phyloP scores from a whole-genome alignment of 1,140 invertebrate genomes.

The Papilio dardanus region DNA sequence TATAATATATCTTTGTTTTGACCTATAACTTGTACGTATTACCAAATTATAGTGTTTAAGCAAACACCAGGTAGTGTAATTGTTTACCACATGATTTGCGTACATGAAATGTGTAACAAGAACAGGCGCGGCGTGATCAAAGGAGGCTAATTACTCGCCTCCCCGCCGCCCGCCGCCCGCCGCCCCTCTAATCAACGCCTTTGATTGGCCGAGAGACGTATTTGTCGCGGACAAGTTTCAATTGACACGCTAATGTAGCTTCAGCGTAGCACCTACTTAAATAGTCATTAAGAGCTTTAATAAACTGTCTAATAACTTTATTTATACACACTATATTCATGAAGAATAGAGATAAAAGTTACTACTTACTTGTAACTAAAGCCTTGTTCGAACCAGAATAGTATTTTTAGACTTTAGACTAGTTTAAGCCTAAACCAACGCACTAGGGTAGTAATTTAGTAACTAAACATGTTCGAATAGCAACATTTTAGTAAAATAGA shows the following conservation, averaged over 20 bases:
- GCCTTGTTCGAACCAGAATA: too few species aligned
- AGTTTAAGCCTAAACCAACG: too few species aligned
- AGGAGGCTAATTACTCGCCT: conserved; percentile 68
- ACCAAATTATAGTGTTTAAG: conserved; percentile 40
- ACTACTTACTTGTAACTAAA: too few species aligned
- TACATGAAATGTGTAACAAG: conserved; percentile 65
- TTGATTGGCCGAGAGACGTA: conserved; percentile 64
- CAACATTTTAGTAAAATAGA: too few species aligned
- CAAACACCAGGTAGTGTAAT: conserved; percentile 39
- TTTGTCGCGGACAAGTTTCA: conserved; percentile 59
- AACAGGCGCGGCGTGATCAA: conserved; percentile 65
- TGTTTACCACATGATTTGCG: conserved; percentile 35
- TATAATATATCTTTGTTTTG: too few species aligned
- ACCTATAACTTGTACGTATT: too few species aligned
- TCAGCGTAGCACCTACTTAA: conserved; percentile 4
- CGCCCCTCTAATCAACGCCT: conserved; percentile 65
- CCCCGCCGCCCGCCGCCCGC: conserved; percentile 38
- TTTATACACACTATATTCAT: too few species aligned
- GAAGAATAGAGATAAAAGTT: too few species aligned
- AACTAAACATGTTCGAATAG: too few species aligned
- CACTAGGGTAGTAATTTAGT: too few species aligned
- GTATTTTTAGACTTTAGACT: too few species aligned
- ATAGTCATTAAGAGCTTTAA: background rate
- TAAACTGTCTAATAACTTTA: conserved; percentile 24
- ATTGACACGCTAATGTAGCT: conserved; percentile 53